A percentile compares a stretch with the other conserved stretches of the same genome.
phyloP scores from a whole-genome alignment of 2,797 vertebrate species.

The Poecile montanus region DNA sequence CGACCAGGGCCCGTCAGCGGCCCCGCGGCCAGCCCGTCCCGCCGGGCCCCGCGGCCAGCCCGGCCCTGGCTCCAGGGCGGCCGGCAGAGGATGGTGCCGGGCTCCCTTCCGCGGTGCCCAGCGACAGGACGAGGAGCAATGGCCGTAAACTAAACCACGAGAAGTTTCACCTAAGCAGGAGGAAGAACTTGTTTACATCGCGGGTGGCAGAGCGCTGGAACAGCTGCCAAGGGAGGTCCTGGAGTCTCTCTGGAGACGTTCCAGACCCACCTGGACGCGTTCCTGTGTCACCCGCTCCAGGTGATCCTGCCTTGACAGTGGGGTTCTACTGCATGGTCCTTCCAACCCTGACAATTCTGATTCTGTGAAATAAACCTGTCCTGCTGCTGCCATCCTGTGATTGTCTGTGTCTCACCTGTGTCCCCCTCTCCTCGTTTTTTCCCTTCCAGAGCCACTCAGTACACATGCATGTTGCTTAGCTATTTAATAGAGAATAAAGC shows the following conservation, averaged over 20 bases:
- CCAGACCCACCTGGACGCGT: neutral
- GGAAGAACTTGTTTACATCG: neutral
- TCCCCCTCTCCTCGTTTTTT: conserved; percentile 64
- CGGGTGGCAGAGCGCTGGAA: neutral
- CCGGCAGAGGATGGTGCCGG: too few relatives aligned
- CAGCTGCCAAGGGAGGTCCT: neutral
- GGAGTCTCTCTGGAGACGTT: neutral
- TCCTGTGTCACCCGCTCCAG: neutral
- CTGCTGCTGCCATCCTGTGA: neutral
- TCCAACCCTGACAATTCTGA: neutral
- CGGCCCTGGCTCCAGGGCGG: neutral
- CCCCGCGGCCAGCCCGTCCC: neutral
- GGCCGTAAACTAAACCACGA: neutral
- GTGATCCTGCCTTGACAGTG: neutral
- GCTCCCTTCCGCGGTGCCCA: neutral
- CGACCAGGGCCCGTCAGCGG: neutral
- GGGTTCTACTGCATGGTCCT: neutral
- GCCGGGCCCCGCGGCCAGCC: neutral
- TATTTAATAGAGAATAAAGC: conserved; percentile 85
- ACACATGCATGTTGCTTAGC: conserved; percentile 87
- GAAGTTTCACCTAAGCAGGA: neutral
- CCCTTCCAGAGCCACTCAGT: conserved; percentile 90
- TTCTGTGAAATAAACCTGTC: neutral
- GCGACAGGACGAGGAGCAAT: neutral
- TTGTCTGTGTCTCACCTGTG: conserved; percentile 22